Percentiles rank a stretch among this genome's conserved stretches.
Evolutionary conservation across 2,888 invertebrate species (phyloP).

Genomic region (Coecobrya sp.): DNA sequence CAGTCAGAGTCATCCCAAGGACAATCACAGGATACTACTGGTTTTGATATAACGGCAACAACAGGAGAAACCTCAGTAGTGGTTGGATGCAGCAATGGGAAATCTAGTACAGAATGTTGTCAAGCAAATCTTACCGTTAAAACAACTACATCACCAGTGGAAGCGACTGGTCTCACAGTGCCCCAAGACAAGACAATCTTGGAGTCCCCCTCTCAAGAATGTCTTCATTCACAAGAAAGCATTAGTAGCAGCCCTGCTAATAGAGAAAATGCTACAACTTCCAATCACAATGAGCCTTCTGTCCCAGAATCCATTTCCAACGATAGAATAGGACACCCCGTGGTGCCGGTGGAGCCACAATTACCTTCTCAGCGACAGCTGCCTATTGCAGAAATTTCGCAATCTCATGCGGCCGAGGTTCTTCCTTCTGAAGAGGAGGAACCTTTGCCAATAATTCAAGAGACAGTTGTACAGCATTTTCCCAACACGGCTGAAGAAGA

Average conservation of each 20-base stretch:
- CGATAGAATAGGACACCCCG: background rate
- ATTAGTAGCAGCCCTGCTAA: background rate
- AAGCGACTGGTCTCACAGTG: background rate
- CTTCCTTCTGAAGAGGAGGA: constrained; percentile 39
- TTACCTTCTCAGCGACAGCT: background rate
- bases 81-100: background rate
- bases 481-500: constrained; percentile 69
- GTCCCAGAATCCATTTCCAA: background rate
- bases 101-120: background rate
- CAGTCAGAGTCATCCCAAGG: constrained; percentile 53
- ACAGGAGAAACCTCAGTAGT: background rate
- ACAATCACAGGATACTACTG: constrained; percentile 51
- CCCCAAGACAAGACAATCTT: constrained; percentile 24
- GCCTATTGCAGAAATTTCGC: constrained; percentile 6
- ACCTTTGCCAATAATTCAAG: constrained; percentile 65
- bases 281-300: background rate
- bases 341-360: background rate
- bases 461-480: constrained; percentile 72
- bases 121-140: background rate
- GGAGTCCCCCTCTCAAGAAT: background rate
- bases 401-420: constrained; percentile 11
- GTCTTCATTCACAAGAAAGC: background rate
- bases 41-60: background rate
- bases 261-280: background rate
- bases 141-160: background rate